Percentiles rank a stretch among this genome's conserved stretches.
phyloP scores from a whole-genome alignment of 2,113 vertebrate genomes.

The Onychostruthus taczanowskii region DNA sequence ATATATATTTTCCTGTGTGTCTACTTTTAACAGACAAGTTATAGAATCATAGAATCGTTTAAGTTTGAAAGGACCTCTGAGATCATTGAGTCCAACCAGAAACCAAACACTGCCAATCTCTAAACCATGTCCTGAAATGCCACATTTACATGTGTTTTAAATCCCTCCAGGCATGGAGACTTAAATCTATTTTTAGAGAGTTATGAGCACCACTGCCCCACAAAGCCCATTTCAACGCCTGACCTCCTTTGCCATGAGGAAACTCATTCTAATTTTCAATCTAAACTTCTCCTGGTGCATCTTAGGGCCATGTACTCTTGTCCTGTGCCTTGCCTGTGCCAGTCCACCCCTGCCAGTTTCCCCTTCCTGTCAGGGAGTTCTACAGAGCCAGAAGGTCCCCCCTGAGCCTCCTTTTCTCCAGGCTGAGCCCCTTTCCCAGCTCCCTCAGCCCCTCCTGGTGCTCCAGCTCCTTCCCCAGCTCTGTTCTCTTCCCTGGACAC shows the following conservation, averaged over 20 bases:
- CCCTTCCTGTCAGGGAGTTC: background rate
- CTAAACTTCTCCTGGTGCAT: background rate
- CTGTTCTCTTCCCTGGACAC: fast-evolving
- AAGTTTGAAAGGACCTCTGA: background rate
- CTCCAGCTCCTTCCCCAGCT: background rate
- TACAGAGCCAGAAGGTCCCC: background rate
- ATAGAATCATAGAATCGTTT: background rate
- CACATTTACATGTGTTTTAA: background rate
- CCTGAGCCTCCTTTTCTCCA: background rate
- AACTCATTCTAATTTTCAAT: background rate
- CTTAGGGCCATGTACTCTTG: background rate
- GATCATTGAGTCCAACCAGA: background rate
- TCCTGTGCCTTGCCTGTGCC: no score
- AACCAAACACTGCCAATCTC: background rate
- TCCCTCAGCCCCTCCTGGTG: fast-evolving
- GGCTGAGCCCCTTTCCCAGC: background rate
- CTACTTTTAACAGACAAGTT: background rate
- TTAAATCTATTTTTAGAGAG: background rate
- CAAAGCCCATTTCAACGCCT: background rate
- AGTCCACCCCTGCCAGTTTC: no score
- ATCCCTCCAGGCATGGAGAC: background rate
- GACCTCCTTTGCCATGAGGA: background rate
- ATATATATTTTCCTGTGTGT: background rate
- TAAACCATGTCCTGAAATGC: background rate
- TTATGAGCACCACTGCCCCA: background rate